Evolutionary conservation across 2,797 vertebrate genomes (phyloP), one percentile per base, ranked within the genome.

Genomic region (Acanthurus tractus): DNA sequence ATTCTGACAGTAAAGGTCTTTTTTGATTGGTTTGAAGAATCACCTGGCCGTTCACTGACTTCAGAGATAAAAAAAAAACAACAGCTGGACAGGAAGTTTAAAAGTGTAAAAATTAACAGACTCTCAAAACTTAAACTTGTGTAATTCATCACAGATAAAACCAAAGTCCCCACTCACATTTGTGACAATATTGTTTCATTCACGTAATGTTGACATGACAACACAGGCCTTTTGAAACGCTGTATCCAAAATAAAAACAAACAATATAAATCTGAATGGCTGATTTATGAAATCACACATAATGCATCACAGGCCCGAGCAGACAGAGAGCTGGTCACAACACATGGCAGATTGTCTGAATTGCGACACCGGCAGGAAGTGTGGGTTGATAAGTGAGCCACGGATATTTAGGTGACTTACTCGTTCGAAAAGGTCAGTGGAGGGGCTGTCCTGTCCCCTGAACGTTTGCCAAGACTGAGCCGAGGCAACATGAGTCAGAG

Each of bases 401-500:
- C 17, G 53, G 61, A 79, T 86, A 82, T 86, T 78, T 80, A 64
- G 76, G 86, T 77, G 84, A 93, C 77, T 86, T 83, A 81, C 53
- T 72, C 85, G 72, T 76, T 84, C 58, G 23, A 76, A 89, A 85
- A 93, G 88, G 90, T 89, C 88, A 90, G 14, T 10, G 54, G 74
- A 18, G 52, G 63, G 68, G 71, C 84, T 71, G 81, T 88, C 87
- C 83, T 63, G 63, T 85, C 81, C 36, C 42, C 81, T 90, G 82
- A 86, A 78, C 11, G 1, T 22, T 18, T 22, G 85, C 88, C 86
- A 84, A 74, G 29, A 52, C 48, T 52, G 52, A 2, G 49, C 68
- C 23, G 65, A 34, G 71, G 62, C 63, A 78, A 17, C 23, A 84
- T 94, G 93, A 94, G 84, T 95, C 92, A 94, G 63, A 80, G 20